Evolutionary conservation across 1,140 invertebrate genomes (phyloP), one percentile per base, ranked within the genome.

Genomic region (Eubasilissa regina): DNA sequence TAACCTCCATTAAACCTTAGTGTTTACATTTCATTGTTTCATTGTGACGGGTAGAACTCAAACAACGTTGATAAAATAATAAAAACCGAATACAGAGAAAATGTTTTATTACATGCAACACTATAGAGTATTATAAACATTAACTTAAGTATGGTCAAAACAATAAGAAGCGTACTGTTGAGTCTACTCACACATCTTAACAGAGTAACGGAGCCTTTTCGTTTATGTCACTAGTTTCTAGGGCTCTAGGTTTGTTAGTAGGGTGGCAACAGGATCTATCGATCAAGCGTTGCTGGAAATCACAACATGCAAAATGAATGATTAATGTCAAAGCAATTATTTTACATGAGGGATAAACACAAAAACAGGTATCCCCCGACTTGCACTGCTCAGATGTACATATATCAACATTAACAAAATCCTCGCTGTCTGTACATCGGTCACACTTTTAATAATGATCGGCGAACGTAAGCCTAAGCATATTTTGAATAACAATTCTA

Each of bases 271-370:
- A 77, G 51, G 43, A 66, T 77, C 25, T 77, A 77, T 77, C 75
- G 43, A 64, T 66, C 75, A 77, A 66, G 62, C 48, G 7, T 77
- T 77, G 75, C 75, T 77, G 75, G 47, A 77, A 80, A 64, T 25
- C 25, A 56, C 19, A 48, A 60, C 47, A 60, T 79, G 45, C 55
- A 79, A 60, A 25, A 73, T 48, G 9, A 47, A 12, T 62, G n/a
- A 60, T 58, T 64, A 64, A 60, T 78, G 19, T 58, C 19, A 55
- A 70, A 70, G 45, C 45, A 35, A 48, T 47, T 15, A 6, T 35
- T 35, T 35, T 75, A 75, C 11, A 35, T 25, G 15, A 35, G 3
- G 25, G 44, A 21, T 13, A 77, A 81, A 35, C 25, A 35, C 25
- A 6, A 35, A 35, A 35, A 35, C 25, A 35, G 25, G 25, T 3